Evolutionary conservation across 2,888 invertebrate genomes (phyloP).

Genomic region (Calameuta idolon): DNA sequence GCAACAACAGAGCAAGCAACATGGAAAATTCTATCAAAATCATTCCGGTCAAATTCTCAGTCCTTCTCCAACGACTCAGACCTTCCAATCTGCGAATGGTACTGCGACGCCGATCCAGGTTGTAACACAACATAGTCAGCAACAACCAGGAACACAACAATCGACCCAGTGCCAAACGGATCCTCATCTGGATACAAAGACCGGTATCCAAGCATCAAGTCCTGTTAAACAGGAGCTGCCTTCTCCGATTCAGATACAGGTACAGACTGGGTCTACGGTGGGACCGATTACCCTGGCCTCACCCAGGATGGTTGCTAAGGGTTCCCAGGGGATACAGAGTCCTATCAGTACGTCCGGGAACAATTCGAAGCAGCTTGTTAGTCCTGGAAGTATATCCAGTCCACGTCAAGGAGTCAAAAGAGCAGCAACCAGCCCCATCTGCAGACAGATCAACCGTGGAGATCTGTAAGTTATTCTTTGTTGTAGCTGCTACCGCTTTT

Average conservation of each 20-base stretch:
- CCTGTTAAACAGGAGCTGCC: constrained; percentile 58
- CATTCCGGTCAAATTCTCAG: constrained; percentile 55
- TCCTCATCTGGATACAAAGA: constrained; percentile 55
- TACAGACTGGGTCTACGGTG: constrained; percentile 51
- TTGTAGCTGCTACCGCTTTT: constrained; percentile 16
- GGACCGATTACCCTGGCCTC: constrained; percentile 50
- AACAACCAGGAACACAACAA: constrained; percentile 43
- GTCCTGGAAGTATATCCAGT: constrained; percentile 45
- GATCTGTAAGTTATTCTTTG: constrained; percentile 59
- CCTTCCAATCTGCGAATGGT: constrained; percentile 42
- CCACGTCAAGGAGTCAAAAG: constrained; percentile 63
- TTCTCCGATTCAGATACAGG: constrained; percentile 55
- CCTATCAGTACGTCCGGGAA: constrained; percentile 41
- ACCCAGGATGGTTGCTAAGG: constrained; percentile 46
- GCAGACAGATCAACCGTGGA: constrained; percentile 59
- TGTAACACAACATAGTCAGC: constrained; percentile 10
- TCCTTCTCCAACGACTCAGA: constrained; percentile 59
- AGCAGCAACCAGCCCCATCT: constrained; percentile 60
- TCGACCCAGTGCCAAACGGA: constrained; percentile 63
- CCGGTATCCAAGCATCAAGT: constrained; percentile 51
- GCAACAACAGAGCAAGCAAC: constrained; percentile 13
- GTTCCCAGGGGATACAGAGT: constrained; percentile 40
- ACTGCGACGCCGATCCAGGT: constrained; percentile 29
- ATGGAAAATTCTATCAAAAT: constrained; percentile 47
- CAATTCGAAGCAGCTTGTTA: constrained; percentile 47